Evolutionary conservation across 2,113 vertebrate genomes (phyloP).

Genomic region (Strix aluco): DNA sequence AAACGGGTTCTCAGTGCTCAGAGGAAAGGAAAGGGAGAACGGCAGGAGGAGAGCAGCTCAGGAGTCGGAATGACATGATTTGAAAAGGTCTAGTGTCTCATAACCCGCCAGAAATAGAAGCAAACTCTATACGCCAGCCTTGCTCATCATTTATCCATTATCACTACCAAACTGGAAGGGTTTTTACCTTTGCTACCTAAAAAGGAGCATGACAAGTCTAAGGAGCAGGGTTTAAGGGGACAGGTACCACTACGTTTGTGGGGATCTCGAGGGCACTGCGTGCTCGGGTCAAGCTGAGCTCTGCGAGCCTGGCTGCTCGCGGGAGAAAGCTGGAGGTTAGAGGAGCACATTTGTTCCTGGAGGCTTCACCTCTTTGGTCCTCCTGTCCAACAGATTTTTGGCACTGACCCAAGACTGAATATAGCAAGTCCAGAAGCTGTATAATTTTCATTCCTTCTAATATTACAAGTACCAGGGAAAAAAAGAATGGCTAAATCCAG

Average conservation of each 20-base stretch:
- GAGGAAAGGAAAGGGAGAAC: background rate
- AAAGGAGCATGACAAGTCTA: background rate
- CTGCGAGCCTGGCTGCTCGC: fast-evolving
- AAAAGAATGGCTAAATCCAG: background rate
- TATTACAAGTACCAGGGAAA: conserved; percentile 21
- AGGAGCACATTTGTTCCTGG: background rate
- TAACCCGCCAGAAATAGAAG: conserved; percentile 37
- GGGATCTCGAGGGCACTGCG: no score
- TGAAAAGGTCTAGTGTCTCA: conserved; percentile 12
- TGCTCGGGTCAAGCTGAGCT: background rate
- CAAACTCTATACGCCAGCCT: background rate
- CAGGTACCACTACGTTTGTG: fast-evolving
- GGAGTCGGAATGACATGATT: background rate
- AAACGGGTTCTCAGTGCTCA: background rate
- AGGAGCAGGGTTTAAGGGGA: background rate
- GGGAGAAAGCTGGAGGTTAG: background rate
- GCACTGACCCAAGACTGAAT: background rate
- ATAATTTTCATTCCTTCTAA: conserved; percentile 33
- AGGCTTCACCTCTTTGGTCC: background rate
- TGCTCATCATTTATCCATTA: background rate
- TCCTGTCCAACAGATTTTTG: conserved; percentile 11
- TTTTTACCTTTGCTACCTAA: background rate
- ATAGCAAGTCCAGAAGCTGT: conserved; percentile 37
- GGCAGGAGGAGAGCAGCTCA: background rate
- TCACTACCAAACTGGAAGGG: background rate